Conservation (phyloP, 2,113 vertebrate genomes). For the Pandion haliaetus region DNA sequence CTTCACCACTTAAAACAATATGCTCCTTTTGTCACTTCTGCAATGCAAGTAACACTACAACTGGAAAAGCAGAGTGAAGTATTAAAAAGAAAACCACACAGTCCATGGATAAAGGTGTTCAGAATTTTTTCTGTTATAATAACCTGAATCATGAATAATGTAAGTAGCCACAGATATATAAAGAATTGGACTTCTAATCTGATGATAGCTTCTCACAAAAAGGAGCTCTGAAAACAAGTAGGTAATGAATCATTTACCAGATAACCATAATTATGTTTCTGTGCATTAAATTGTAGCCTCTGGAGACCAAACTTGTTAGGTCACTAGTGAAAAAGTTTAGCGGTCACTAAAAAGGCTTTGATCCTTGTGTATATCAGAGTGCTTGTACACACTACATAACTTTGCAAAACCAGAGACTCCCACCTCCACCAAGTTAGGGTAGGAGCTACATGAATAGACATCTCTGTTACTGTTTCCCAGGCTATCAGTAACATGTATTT, state of each 20-base stretch:
- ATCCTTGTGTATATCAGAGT: background rate
- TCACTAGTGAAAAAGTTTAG: background rate
- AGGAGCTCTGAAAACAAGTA: background rate
- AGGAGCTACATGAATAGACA: background rate
- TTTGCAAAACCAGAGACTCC: background rate
- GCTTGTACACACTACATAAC: background rate
- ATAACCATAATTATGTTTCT: background rate
- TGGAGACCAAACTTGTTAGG: background rate
- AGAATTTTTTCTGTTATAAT: background rate
- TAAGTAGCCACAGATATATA: background rate
- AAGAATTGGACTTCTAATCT: background rate
- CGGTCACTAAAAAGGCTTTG: background rate
- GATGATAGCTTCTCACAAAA: background rate
- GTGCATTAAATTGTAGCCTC: background rate
- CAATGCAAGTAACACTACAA: background rate
- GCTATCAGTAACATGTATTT: background rate
- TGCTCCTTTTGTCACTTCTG: background rate
- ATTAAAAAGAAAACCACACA: background rate
- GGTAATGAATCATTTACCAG: constrained; percentile 36
- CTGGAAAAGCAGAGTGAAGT: background rate
- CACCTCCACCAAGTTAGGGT: background rate
- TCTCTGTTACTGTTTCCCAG: background rate
- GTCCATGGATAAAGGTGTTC: background rate
- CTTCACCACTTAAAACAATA: background rate
- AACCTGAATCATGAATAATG: background rate